phyloP scores from a whole-genome alignment of 1,140 invertebrate genomes.

The Sarcophaga peregrina region DNA sequence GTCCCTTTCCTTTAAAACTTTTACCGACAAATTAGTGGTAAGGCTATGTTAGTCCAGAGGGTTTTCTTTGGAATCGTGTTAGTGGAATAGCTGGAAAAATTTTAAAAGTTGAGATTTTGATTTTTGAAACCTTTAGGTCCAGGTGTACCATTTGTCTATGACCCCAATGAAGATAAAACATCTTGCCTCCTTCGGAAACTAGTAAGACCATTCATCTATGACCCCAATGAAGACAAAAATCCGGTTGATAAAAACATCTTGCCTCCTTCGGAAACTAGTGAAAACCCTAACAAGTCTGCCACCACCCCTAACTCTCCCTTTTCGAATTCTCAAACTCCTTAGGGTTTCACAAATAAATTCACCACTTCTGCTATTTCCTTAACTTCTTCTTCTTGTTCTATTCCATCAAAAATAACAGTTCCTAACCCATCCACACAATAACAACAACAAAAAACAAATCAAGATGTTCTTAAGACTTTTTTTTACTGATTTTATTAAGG shows the following conservation, averaged over 20 bases:
- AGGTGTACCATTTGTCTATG: conserved; percentile 53
- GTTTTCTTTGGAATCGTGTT: too few species aligned
- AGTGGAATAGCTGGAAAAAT: too few species aligned
- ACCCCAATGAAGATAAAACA: conserved; percentile 54
- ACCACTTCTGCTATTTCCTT: conserved; percentile 44
- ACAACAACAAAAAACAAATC: not conserved
- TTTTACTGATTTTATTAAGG: too few species aligned
- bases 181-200: conserved; percentile 42
- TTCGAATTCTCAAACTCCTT: conserved; percentile 47
- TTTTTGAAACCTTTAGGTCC: too few species aligned
- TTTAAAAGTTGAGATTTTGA: too few species aligned
- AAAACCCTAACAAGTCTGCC: conserved; percentile 9
- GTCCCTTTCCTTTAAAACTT: too few species aligned
- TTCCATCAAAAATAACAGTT: conserved; percentile 64
- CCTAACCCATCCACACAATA: conserved; percentile 55
- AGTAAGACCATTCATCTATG: conserved; percentile 50
- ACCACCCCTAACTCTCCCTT: conserved; percentile 47
- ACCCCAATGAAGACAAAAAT: conserved; percentile 56
- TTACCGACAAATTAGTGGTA: too few species aligned
- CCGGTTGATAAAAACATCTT: conserved; percentile 37
- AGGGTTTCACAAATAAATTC: conserved; percentile 47
- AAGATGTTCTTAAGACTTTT: too few species aligned
- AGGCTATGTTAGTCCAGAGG: too few species aligned
- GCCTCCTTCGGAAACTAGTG: conserved; percentile 35
- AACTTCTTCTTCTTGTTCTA: conserved; percentile 52